Conservation (phyloP, 1,140 invertebrate species). For the Drosophila seguyi region DNA sequence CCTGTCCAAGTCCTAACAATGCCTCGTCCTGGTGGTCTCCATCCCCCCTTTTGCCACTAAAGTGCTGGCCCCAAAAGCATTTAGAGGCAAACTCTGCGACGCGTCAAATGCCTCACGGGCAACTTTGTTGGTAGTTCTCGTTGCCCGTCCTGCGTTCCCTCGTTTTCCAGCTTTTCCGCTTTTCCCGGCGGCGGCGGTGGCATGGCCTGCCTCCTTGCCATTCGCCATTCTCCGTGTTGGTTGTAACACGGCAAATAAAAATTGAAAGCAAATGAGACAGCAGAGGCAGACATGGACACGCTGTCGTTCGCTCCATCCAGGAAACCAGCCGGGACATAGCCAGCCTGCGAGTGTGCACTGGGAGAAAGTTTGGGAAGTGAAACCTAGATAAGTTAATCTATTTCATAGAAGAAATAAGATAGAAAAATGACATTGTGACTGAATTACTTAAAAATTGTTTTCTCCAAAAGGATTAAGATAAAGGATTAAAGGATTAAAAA, state of each 20-base stretch:
- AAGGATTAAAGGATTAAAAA: too few species aligned
- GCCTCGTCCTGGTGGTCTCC: slow-evolving; percentile 19
- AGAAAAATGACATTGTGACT: too few species aligned
- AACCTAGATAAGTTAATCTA: too few species aligned
- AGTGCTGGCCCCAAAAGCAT: slow-evolving; percentile 55
- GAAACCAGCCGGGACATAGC: slow-evolving; percentile 32
- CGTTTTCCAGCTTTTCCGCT: slow-evolving; percentile 1
- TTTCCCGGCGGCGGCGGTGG: neutral
- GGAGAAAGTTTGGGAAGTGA: neutral
- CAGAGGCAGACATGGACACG: slow-evolving; percentile 68
- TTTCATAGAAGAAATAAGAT: neutral
- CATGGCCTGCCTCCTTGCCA: slow-evolving; percentile 1
- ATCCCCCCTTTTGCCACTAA: slow-evolving; percentile 16
- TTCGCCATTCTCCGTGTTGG: slow-evolving; percentile 43
- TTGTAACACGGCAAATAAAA: slow-evolving; percentile 81
- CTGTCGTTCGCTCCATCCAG: slow-evolving; percentile 54
- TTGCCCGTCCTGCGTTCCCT: neutral
- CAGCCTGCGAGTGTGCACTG: slow-evolving; percentile 17
- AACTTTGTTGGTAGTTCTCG: slow-evolving; percentile 64
- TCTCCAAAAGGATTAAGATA: too few species aligned
- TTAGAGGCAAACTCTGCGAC: slow-evolving; percentile 64
- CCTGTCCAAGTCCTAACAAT: slow-evolving; percentile 61
- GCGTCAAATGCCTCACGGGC: slow-evolving; percentile 81
- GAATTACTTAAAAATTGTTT: too few species aligned
- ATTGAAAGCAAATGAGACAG: slow-evolving; percentile 83